A percentile compares a stretch with the other conserved stretches of the same genome.
Conservation (phyloP, 2,888 invertebrate species). For the Lithophane semibrunnea region DNA sequence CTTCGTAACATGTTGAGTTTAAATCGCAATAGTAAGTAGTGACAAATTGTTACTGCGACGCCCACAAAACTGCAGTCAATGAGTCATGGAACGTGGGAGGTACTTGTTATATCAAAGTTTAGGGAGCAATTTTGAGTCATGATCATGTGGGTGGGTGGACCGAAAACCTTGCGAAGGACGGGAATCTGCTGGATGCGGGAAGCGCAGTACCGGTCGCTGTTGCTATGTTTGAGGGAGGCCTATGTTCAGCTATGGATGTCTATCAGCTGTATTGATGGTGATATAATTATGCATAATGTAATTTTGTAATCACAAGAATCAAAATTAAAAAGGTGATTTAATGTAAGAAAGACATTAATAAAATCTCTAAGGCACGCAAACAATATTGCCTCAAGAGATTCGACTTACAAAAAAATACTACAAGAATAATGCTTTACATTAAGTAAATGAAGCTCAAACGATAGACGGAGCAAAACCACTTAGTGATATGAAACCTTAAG, state of each 20-base stretch:
- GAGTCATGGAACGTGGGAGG: conserved; percentile 21
- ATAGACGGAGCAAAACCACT: conserved; percentile 46
- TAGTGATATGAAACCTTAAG: conserved; percentile 53
- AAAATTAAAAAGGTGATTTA: not conserved
- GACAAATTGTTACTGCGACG: conserved; percentile 51
- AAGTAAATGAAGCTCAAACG: conserved; percentile 31
- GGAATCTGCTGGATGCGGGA: not conserved
- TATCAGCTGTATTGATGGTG: not conserved
- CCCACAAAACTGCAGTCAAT: conserved; percentile 56
- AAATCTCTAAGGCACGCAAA: not conserved
- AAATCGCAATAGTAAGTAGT: conserved; percentile 49
- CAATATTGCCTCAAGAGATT: not conserved
- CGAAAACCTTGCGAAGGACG: not conserved
- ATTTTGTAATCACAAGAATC: too few species aligned
- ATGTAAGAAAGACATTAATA: not conserved
- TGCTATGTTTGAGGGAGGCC: not conserved
- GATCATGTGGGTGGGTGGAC: not conserved
- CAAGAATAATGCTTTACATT: conserved; percentile 39
- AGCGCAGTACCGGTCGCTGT: not conserved
- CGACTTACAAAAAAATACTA: conserved; percentile 9
- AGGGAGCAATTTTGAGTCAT: not conserved
- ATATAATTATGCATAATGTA: too few species aligned
- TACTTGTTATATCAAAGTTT: not conserved
- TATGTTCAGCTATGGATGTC: too few species aligned
- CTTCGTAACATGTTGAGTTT: conserved; percentile 57